Evolutionary conservation across 2,888 invertebrate genomes (phyloP).

Genomic region (Melanotus villosus): DNA sequence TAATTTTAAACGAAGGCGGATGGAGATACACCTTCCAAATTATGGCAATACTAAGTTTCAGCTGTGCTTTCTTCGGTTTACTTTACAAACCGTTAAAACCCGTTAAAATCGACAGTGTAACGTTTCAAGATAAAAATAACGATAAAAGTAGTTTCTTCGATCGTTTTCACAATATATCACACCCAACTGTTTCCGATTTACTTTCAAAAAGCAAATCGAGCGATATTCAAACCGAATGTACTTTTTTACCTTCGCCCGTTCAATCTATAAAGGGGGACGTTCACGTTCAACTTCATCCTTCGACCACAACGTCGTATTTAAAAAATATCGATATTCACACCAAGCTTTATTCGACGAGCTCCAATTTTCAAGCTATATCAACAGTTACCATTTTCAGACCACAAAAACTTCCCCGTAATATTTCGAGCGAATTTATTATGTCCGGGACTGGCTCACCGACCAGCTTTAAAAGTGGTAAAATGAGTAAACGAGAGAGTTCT

Average conservation of each 20-base stretch:
- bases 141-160: slow-evolving; percentile 45
- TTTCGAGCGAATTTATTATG: slow-evolving; percentile 35
- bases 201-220: too few species aligned
- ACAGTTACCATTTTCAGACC: slow-evolving; percentile 35
- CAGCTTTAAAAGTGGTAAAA: slow-evolving; percentile 14
- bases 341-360: background rate
- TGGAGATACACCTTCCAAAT: slow-evolving; percentile 83
- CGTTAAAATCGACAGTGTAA: slow-evolving; percentile 73
- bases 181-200: slow-evolving; percentile 28
- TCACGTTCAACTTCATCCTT: slow-evolving; percentile 25
- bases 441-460: background rate
- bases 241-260: slow-evolving; percentile 36
- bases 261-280: background rate
- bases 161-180: slow-evolving; percentile 62
- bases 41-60: slow-evolving; percentile 79
- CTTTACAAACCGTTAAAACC: slow-evolving; percentile 84
- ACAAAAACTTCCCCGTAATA: slow-evolving; percentile 21
- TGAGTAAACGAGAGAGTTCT: background rate
- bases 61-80: slow-evolving; percentile 81
- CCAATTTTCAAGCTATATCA: slow-evolving; percentile 16
- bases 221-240: slow-evolving; percentile 31
- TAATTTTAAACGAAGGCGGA: slow-evolving; percentile 73
- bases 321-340: background rate
- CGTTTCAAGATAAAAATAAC: slow-evolving; percentile 61
- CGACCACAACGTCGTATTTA: too few species aligned